phyloP scores from a whole-genome alignment of 2,888 invertebrate genomes.

The Papilio protenor region DNA sequence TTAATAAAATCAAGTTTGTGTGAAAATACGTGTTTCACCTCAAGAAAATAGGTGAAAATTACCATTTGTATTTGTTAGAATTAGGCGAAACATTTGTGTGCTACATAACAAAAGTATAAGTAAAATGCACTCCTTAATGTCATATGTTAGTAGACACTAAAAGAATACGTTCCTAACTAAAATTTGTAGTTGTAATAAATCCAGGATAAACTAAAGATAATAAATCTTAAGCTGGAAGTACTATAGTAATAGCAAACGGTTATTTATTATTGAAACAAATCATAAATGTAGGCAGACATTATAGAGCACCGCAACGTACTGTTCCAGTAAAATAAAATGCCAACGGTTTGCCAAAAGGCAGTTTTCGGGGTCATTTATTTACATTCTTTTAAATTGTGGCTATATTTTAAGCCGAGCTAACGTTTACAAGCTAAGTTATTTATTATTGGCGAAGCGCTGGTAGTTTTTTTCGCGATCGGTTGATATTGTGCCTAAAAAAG shows the following conservation, averaged over 20 bases:
- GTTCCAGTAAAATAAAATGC: constrained; percentile 27
- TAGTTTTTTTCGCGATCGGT: constrained; percentile 33
- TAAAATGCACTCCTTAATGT: no score
- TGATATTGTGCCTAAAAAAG: constrained; percentile 34
- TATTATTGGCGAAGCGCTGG: constrained; percentile 32
- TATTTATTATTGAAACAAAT: background rate
- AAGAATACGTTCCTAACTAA: background rate
- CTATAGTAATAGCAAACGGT: background rate
- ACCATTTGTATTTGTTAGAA: background rate
- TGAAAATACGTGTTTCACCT: constrained; percentile 8
- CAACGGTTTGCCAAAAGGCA: constrained; percentile 36
- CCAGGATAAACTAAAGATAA: background rate
- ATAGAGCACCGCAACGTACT: background rate
- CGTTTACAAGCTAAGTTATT: constrained; percentile 42
- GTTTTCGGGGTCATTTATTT: constrained; percentile 41
- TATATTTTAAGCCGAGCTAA: constrained; percentile 33
- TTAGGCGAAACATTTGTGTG: background rate
- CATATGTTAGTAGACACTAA: background rate
- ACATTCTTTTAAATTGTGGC: constrained; percentile 35
- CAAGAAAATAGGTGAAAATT: background rate
- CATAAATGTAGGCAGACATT: constrained; percentile 10
- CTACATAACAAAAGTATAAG: no score
- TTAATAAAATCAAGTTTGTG: constrained; percentile 27
- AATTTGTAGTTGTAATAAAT: background rate
- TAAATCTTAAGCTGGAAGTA: constrained; percentile 1